Evolutionary conservation across 2,113 vertebrate species (phyloP).

Genomic region (Acanthisitta chloris): DNA sequence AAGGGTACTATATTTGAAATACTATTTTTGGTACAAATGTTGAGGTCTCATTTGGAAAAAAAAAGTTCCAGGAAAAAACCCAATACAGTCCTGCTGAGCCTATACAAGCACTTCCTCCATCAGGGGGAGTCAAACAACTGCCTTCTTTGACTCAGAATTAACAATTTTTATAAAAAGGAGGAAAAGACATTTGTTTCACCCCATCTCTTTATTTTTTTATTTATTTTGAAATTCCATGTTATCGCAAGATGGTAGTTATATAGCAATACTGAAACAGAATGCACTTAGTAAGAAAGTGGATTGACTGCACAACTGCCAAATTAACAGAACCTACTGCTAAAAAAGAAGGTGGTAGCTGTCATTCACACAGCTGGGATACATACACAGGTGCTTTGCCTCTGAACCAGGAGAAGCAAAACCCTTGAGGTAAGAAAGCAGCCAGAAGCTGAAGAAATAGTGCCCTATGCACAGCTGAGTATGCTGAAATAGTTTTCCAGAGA

Average conservation of each 20-base stretch:
- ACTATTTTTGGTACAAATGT: background rate
- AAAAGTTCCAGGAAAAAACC: accelerated
- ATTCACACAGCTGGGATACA: background rate
- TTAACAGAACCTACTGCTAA: background rate
- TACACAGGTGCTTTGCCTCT: background rate
- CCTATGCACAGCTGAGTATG: background rate
- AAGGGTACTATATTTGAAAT: background rate
- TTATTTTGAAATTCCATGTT: background rate
- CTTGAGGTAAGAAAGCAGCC: background rate
- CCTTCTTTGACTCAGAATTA: background rate
- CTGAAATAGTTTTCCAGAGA: background rate
- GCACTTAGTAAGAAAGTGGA: background rate
- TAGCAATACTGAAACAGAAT: background rate
- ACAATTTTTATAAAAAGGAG: accelerated
- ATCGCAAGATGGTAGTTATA: background rate
- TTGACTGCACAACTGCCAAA: background rate
- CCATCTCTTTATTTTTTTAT: background rate
- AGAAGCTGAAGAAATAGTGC: background rate
- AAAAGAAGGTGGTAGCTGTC: background rate
- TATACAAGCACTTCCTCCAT: background rate
- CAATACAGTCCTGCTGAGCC: background rate
- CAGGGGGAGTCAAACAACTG: background rate
- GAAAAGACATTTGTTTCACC: background rate
- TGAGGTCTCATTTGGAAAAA: background rate
- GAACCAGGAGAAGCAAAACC: background rate